phyloP scores from a whole-genome alignment of 2,888 invertebrate genomes.

The Meiosimyza decipiens region DNA sequence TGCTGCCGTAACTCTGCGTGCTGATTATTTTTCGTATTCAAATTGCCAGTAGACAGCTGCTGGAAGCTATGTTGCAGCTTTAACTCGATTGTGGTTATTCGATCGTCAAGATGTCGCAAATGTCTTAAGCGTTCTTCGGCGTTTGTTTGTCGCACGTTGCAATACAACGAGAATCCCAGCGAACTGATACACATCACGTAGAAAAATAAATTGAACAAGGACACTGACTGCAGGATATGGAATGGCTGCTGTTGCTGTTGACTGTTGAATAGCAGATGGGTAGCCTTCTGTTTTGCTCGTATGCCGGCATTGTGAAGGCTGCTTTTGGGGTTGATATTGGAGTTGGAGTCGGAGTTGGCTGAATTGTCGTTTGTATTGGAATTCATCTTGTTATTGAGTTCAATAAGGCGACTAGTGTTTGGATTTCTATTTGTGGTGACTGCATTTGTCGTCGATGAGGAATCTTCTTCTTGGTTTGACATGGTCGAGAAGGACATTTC shows the following conservation, averaged over 20 bases:
- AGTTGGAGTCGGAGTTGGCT: slow-evolving; percentile 42
- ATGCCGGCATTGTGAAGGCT: slow-evolving; percentile 18
- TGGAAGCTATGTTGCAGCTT: slow-evolving; percentile 49
- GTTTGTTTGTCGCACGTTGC: slow-evolving; percentile 63
- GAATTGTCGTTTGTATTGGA: slow-evolving; percentile 8
- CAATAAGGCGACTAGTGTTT: slow-evolving; percentile 49
- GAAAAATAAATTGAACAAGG: slow-evolving; percentile 63
- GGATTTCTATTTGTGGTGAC: slow-evolving; percentile 36
- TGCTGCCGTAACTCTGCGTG: slow-evolving; percentile 37
- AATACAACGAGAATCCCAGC: slow-evolving; percentile 64
- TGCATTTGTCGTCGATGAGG: slow-evolving; percentile 44
- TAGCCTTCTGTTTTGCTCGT: slow-evolving; percentile 4
- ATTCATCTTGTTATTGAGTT: slow-evolving; percentile 40
- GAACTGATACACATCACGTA: slow-evolving; percentile 65
- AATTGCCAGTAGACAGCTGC: slow-evolving; percentile 41
- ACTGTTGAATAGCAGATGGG: slow-evolving; percentile 31
- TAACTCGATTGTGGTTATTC: slow-evolving; percentile 62
- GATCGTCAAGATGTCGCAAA: slow-evolving; percentile 64
- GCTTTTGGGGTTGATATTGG: slow-evolving; percentile 26
- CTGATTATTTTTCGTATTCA: slow-evolving; percentile 30
- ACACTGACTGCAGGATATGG: slow-evolving; percentile 48
- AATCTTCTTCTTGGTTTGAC: slow-evolving; percentile 16
- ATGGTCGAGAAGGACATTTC: slow-evolving; percentile 5
- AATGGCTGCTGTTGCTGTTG: slow-evolving; percentile 36
- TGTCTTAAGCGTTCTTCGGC: slow-evolving; percentile 62